Evolutionary conservation across 2,888 invertebrate genomes (phyloP).

Genomic region (Leptopilina syphax): DNA sequence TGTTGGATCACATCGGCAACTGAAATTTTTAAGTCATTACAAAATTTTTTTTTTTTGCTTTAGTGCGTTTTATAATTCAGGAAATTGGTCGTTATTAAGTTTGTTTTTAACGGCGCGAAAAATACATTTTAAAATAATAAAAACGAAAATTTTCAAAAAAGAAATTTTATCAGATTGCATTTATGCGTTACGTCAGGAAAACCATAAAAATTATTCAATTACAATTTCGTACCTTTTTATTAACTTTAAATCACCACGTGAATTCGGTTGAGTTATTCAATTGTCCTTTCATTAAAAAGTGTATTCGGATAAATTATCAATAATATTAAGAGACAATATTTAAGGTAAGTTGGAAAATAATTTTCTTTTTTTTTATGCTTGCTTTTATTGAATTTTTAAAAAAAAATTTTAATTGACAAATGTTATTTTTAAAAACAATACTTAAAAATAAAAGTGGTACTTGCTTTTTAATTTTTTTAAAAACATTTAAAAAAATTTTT

Average conservation of each 20-base stretch:
- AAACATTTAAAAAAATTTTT: too few relatives aligned
- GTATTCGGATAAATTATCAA: neutral
- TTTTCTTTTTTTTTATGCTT: neutral
- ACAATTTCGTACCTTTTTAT: slow-evolving; percentile 77
- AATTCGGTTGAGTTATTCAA: slow-evolving; percentile 30
- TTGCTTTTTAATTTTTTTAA: too few relatives aligned
- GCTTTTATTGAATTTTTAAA: neutral
- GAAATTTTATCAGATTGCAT: slow-evolving; percentile 52
- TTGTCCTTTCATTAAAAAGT: slow-evolving; percentile 4
- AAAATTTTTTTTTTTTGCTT: neutral
- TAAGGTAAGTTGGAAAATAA: neutral
- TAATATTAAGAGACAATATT: neutral
- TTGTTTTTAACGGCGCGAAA: neutral
- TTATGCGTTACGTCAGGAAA: slow-evolving; percentile 75
- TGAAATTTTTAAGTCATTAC: neutral
- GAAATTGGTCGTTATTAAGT: neutral
- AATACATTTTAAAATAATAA: neutral
- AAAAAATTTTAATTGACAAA: too few relatives aligned
- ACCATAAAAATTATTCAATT: slow-evolving; percentile 77
- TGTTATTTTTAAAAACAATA: too few relatives aligned
- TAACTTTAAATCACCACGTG: slow-evolving; percentile 46
- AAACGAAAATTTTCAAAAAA: neutral
- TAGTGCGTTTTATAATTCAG: neutral
- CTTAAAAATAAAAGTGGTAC: too few relatives aligned
- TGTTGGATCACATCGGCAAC: neutral